A percentile compares a stretch with the other conserved stretches of the same genome.
Evolutionary conservation across 2,888 invertebrate species (phyloP).

Genomic region (Sminthurides aquaticus): DNA sequence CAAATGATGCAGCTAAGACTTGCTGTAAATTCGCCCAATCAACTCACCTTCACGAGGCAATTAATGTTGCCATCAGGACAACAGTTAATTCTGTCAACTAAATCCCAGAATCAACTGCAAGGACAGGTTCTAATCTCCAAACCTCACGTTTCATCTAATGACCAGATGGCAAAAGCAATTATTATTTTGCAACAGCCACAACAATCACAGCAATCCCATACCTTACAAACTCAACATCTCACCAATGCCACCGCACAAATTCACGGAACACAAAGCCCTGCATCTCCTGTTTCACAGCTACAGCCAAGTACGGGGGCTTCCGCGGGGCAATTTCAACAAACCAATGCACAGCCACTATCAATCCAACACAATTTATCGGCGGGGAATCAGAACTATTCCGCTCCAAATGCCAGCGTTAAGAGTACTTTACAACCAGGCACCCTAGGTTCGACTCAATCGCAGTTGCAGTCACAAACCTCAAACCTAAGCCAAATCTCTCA

Average conservation of each 20-base stretch:
- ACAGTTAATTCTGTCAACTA: constrained; percentile 37
- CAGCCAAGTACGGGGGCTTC: neutral
- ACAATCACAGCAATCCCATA: constrained; percentile 3
- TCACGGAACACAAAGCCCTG: constrained; percentile 35
- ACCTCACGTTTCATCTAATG: constrained; percentile 28
- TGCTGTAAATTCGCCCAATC: constrained; percentile 28
- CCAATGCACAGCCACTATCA: neutral
- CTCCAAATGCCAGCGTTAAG: too few relatives aligned
- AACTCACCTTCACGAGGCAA: constrained; percentile 40
- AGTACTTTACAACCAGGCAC: neutral
- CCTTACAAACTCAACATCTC: neutral
- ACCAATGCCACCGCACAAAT: constrained; percentile 15
- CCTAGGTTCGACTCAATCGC: neutral
- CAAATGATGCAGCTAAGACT: constrained; percentile 25
- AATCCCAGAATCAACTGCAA: constrained; percentile 35
- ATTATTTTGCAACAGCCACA: constrained; percentile 37
- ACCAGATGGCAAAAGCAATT: constrained; percentile 41
- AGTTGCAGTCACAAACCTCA: neutral
- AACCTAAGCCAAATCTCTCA: neutral
- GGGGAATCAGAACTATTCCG: neutral
- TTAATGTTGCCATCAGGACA: constrained; percentile 41
- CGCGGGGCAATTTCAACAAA: neutral
- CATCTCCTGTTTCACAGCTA: neutral
- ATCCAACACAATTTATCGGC: neutral
- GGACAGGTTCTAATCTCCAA: constrained; percentile 41